Conservation (phyloP, 2,888 invertebrate genomes). For the Hirtodrosophila trivittata region DNA sequence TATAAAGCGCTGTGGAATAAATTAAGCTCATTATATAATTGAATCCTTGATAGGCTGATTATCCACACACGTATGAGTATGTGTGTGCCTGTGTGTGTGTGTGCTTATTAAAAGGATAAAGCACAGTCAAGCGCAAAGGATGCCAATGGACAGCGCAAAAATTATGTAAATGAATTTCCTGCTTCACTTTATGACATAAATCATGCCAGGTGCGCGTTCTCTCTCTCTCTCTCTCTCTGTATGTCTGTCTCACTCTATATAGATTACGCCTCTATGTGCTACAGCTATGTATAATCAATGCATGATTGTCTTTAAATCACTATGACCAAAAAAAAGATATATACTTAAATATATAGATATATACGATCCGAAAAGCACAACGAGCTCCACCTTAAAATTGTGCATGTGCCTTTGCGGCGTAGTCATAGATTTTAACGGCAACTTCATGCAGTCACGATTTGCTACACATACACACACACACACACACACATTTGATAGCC, state of each 20-base stretch:
- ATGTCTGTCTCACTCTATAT: constrained; percentile 19
- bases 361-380: constrained; percentile 35
- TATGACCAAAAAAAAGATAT: constrained; percentile 1
- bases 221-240: background rate
- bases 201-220: constrained; percentile 35
- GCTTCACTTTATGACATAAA: constrained; percentile 47
- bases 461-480: constrained; percentile 36
- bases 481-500: constrained; percentile 28
- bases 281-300: constrained; percentile 34
- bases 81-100: constrained; percentile 7
- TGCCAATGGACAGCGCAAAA: constrained; percentile 67
- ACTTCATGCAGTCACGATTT: constrained; percentile 78
- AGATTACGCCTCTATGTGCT: constrained; percentile 15
- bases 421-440: constrained; percentile 70
- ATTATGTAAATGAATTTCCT: constrained; percentile 78
- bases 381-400: constrained; percentile 71
- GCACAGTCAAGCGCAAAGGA: constrained; percentile 77
- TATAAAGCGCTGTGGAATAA: constrained; percentile 61
- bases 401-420: constrained; percentile 48
- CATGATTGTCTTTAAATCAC: constrained; percentile 30
- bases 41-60: constrained; percentile 79
- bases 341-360: background rate
- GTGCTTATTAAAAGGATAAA: constrained; percentile 76
- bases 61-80: constrained; percentile 54
- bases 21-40: constrained; percentile 80